Conservation (phyloP, 2,888 invertebrate genomes). For the Eudasyphora cyanicolor region DNA sequence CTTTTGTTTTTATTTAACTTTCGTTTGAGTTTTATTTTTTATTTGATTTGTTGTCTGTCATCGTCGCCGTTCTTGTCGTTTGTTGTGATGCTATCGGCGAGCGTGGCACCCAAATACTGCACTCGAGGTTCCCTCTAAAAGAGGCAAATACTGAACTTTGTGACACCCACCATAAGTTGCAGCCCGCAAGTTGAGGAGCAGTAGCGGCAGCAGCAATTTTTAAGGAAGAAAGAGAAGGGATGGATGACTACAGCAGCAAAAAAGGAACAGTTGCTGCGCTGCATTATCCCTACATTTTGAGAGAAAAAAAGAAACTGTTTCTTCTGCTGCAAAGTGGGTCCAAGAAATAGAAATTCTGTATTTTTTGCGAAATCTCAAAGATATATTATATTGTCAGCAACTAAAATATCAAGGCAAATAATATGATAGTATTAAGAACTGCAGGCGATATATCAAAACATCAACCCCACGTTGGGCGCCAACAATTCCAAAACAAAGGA, state of each 20-base stretch:
- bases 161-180: constrained; percentile 75
- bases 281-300: no score
- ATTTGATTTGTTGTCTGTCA: not conserved
- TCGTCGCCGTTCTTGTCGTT: not conserved
- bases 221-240: constrained; percentile 15
- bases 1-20: constrained; percentile 33
- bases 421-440: no score
- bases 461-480: no score
- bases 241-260: constrained; percentile 45
- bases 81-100: constrained; percentile 72
- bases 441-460: no score
- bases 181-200: constrained; percentile 42
- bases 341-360: no score
- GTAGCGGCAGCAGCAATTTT: constrained; percentile 20
- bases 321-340: not conserved
- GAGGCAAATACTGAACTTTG: constrained; percentile 71
- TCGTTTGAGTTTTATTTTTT: constrained; percentile 18
- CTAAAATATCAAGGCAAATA: no score
- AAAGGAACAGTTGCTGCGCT: not conserved
- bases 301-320: not conserved
- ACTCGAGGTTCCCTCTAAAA: constrained; percentile 68
- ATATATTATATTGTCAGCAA: no score
- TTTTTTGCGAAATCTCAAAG: no score
- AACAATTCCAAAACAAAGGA: no score
- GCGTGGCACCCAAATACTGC: constrained; percentile 76